A percentile compares a stretch with the other conserved stretches of the same genome.
Conservation (phyloP, 2,888 invertebrate genomes). For the Formica aserva region DNA sequence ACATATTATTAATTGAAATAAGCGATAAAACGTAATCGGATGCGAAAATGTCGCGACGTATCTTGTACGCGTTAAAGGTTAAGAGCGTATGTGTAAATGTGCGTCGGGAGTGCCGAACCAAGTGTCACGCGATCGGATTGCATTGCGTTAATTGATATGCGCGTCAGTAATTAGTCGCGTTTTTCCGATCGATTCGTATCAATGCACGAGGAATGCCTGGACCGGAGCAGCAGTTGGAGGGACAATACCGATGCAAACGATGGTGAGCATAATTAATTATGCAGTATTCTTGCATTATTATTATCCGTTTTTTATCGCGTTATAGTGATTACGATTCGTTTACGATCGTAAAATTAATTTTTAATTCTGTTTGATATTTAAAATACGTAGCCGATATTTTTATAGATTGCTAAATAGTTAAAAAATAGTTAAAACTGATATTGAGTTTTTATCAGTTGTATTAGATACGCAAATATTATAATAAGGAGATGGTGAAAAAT, state of each 20-base stretch:
- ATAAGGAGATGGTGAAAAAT: background rate
- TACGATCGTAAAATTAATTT: background rate
- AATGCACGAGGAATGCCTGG: background rate
- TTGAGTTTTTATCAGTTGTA: background rate
- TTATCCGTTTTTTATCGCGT: slow-evolving; percentile 14
- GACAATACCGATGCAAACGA: background rate
- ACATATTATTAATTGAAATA: background rate
- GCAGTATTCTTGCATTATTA: slow-evolving; percentile 16
- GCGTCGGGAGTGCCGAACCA: slow-evolving; percentile 30
- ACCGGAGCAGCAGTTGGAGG: slow-evolving; percentile 20
- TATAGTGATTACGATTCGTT: background rate
- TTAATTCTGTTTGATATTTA: background rate
- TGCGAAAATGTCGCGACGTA: slow-evolving; percentile 14
- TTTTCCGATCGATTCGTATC: slow-evolving; percentile 14
- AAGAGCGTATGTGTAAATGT: background rate
- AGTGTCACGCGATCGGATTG: slow-evolving; percentile 4
- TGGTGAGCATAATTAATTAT: slow-evolving; percentile 21
- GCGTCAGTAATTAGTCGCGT: slow-evolving; percentile 26
- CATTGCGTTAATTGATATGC: slow-evolving; percentile 29
- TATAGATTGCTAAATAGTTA: background rate
- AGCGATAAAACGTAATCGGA: background rate
- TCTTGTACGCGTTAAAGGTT: background rate
- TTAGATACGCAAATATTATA: background rate
- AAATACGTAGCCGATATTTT: background rate
- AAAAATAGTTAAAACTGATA: background rate